Evolutionary conservation across 2,888 invertebrate genomes (phyloP).

Genomic region (Napeogenes inachia): DNA sequence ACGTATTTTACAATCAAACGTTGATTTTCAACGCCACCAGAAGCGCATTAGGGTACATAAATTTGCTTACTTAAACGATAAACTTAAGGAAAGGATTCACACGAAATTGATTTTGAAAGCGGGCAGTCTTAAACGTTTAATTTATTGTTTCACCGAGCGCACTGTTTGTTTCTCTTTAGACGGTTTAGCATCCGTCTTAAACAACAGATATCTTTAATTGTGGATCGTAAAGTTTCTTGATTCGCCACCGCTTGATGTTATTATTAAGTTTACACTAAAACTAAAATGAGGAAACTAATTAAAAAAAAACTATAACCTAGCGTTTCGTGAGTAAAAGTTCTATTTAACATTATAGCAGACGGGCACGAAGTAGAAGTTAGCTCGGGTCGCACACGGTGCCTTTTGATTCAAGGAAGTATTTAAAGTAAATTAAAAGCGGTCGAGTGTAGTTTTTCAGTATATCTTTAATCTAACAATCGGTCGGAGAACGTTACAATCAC

Average conservation of each 20-base stretch:
- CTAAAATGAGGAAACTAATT: conserved; percentile 47
- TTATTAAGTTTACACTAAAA: conserved; percentile 36
- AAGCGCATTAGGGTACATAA: conserved; percentile 68
- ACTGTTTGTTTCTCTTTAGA: conserved; percentile 32
- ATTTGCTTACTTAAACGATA: conserved; percentile 67
- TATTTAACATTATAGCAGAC: conserved; percentile 59
- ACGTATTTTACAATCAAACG: conserved; percentile 72
- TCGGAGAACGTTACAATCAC: conserved; percentile 47
- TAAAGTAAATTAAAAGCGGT: conserved; percentile 54
- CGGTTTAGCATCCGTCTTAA: conserved; percentile 6
- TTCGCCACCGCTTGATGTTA: conserved; percentile 35
- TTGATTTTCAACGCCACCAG: conserved; percentile 69
- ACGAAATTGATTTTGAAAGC: conserved; percentile 55
- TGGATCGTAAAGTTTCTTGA: conserved; percentile 28
- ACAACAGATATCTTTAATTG: conserved; percentile 6
- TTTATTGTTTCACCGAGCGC: conserved; percentile 44
- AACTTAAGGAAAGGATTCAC: conserved; percentile 56
- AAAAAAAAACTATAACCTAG: conserved; percentile 45
- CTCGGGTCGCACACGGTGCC: conserved; percentile 41
- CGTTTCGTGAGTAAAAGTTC: conserved; percentile 60
- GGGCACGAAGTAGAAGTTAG: conserved; percentile 61
- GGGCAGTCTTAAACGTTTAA: conserved; percentile 54
- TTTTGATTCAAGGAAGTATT: conserved; percentile 63
- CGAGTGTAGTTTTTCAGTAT: conserved; percentile 49
- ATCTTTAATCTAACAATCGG: conserved; percentile 52